Conservation (phyloP, 2,113 vertebrate species). For the Merops nubicus region DNA sequence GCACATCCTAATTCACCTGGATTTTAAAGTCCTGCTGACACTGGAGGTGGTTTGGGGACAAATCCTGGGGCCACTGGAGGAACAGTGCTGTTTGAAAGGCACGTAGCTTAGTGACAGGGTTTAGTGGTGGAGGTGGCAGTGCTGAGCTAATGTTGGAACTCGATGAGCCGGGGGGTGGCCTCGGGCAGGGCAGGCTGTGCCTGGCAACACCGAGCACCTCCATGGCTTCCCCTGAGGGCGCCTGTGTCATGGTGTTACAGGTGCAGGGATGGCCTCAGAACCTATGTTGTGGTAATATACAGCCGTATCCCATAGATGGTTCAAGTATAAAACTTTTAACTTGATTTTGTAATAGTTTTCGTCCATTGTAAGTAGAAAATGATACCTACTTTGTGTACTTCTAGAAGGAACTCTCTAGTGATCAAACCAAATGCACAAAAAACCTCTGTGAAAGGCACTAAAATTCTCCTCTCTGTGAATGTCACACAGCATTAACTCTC, state of each 20-base stretch:
- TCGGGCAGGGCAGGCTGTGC: not conserved
- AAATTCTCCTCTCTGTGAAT: not conserved
- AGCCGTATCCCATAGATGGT: not conserved
- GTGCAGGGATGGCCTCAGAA: not conserved
- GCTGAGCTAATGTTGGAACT: not conserved
- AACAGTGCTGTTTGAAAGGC: not conserved
- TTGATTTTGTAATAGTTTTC: not conserved
- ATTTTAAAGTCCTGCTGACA: not conserved
- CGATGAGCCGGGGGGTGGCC: no score
- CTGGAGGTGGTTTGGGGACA: not conserved
- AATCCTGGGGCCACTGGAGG: not conserved
- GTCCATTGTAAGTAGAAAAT: not conserved
- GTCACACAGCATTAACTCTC: not conserved
- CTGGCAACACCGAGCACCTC: accelerated
- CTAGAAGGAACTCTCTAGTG: not conserved
- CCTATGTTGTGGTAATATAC: not conserved
- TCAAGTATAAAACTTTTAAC: not conserved
- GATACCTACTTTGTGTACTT: not conserved
- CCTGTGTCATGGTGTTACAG: not conserved
- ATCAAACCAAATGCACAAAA: not conserved
- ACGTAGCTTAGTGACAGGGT: no score
- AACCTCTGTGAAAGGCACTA: not conserved
- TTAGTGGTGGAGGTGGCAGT: no score
- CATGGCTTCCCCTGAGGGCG: accelerated
- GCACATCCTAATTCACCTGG: not conserved